Base-by-base conservation (phyloP, 2,113 vertebrate genomes). In the Podarcis muralis region DNA sequence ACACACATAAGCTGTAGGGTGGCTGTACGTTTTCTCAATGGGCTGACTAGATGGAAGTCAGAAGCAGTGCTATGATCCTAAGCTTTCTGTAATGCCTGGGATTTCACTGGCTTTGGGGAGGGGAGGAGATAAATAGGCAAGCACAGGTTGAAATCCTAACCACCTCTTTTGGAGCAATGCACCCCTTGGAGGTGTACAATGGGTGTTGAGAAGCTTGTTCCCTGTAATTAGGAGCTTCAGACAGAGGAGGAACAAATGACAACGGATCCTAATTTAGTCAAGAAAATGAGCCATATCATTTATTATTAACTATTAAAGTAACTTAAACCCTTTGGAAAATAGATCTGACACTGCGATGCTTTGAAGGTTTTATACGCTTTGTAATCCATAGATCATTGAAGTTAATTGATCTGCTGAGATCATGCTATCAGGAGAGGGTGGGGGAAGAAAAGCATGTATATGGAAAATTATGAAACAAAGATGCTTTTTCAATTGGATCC, bases 301-400 rank as follows among this genome's bases (percentile, higher is more conserved):
- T 95, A 92, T 92, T 95, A 93, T 96, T 95, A 96, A 96, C 95
- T 94, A 96, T 94, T 95, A 93, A 95, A 95, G 93, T 93, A 92
- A 90, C 95, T 93, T 93, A 94, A 96, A 94, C 66, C 90, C 95
- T 95, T 95, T 94, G 89, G 96, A 97, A 95, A 96, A 90, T 89
- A 96, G 94, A 96, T 96, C 96, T 95, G 94, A 96, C 25, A 9
- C 86, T 2, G 30, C 89, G 85, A 32, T 84, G 92, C 96, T 97
- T 96, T 97, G 96, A 96, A 96, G 93, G 93, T 90, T 95, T 93
- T 95, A 94, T 95, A 93, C 48, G 94, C 95, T 95, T 96, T 96
- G 93, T 96, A 97, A 97, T 96, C 96, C 96, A 96, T 95, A 96
- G 97, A 97, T 97, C 95, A 97, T 94, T 96, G 95, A 97, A 96